Evolutionary conservation across 2,113 vertebrate genomes (phyloP).

Genomic region (Acanthisitta chloris): DNA sequence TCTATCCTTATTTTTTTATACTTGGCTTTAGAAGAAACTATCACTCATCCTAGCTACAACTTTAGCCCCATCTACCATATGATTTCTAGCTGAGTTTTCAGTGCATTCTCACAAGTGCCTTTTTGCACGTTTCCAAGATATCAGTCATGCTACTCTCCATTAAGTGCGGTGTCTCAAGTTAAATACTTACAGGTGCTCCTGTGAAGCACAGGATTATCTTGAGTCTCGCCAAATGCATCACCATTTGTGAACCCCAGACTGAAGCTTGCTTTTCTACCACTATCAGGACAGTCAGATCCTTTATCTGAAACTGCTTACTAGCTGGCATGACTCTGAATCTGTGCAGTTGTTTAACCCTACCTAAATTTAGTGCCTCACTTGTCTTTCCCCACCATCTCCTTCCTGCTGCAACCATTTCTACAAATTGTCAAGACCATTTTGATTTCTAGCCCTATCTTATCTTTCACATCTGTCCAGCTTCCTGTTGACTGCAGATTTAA

Average conservation of each 20-base stretch:
- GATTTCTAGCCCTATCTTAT: slow-evolving; percentile 37
- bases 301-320: neutral
- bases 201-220: neutral
- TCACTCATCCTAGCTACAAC: neutral
- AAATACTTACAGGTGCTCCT: neutral
- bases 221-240: neutral
- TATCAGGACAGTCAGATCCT: neutral
- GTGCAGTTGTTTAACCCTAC: neutral
- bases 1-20: neutral
- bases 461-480: slow-evolving; percentile 39
- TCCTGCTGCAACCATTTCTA: neutral
- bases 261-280: neutral
- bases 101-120: neutral
- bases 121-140: neutral
- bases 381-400: neutral
- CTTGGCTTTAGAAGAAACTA: neutral
- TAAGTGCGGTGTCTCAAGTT: neutral
- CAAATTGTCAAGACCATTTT: neutral
- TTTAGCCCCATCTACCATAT: neutral
- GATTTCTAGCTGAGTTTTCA: neutral
- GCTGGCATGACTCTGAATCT: too few species aligned
- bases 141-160: too few species aligned
- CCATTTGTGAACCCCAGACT: neutral
- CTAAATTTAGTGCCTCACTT: neutral
- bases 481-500: slow-evolving; percentile 50